These are phyloP conservation scores for Hippoglossus hippoglossus DNA, from an alignment of 2,797 vertebrate species.

Conservation along the genomic window DNA sequence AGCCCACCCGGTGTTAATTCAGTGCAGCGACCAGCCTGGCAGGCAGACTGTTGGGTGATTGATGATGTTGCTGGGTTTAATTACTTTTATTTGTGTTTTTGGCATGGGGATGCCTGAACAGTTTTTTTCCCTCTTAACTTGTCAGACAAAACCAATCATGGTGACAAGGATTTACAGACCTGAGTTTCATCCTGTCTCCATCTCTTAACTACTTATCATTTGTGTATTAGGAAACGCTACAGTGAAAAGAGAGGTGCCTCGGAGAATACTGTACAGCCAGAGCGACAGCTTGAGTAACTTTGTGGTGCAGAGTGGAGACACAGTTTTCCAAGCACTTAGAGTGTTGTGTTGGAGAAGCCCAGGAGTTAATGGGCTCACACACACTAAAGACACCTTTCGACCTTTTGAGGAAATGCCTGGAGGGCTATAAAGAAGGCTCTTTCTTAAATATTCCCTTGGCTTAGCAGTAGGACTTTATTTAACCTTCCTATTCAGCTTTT, in stretches of 20 bases:
- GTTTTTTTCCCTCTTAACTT: constrained; percentile 31
- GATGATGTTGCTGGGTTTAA: constrained; percentile 79
- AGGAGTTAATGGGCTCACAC: constrained; percentile 29
- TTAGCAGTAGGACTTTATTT: not conserved
- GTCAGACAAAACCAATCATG: constrained; percentile 66
- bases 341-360: constrained; percentile 27
- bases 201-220: constrained; percentile 43
- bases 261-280: not conserved
- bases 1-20: constrained; percentile 69
- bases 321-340: constrained; percentile 4
- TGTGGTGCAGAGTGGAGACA: constrained; percentile 10
- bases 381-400: constrained; percentile 20
- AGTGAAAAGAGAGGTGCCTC: constrained; percentile 14
- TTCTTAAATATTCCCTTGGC: not conserved
- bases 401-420: constrained; percentile 6
- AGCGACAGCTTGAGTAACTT: constrained; percentile 19
- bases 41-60: constrained; percentile 67
- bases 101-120: constrained; percentile 55
- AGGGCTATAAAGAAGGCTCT: constrained; percentile 41
- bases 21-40: constrained; percentile 60
- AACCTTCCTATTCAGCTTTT: not conserved
- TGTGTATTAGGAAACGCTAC: constrained; percentile 31
- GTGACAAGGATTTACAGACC: constrained; percentile 65
- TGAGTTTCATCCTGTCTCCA: constrained; percentile 31
- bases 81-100: constrained; percentile 82